Evolutionary conservation across 2,797 vertebrate genomes (phyloP).

Genomic region (Taeniopygia guttata): DNA sequence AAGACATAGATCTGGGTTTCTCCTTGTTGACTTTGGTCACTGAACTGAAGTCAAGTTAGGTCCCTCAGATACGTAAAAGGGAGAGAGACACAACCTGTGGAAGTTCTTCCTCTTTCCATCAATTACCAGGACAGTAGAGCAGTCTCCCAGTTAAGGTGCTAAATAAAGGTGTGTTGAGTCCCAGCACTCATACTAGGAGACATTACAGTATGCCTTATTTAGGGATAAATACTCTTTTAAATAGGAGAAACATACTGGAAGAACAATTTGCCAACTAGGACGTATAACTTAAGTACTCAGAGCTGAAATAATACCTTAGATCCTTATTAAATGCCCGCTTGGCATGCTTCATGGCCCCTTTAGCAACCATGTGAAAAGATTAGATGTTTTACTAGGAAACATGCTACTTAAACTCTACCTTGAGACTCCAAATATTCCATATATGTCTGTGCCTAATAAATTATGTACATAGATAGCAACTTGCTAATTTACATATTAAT

Average conservation of each 20-base stretch:
- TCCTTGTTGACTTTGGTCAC: background rate
- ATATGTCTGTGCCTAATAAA: background rate
- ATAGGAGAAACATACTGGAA: background rate
- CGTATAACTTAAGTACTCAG: background rate
- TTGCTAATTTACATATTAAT: background rate
- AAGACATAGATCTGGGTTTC: background rate
- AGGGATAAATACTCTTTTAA: background rate
- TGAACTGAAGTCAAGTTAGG: background rate
- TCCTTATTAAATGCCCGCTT: slow-evolving; percentile 13
- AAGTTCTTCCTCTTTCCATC: background rate
- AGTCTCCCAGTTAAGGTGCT: background rate
- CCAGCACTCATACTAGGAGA: background rate
- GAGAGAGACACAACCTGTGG: background rate
- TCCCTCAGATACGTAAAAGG: background rate
- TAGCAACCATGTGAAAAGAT: background rate
- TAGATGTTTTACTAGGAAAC: background rate
- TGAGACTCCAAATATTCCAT: background rate
- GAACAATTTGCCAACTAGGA: slow-evolving; percentile 7
- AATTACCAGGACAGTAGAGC: background rate
- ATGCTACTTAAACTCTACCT: background rate
- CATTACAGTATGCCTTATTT: background rate
- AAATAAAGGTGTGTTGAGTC: background rate
- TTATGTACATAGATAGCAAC: background rate
- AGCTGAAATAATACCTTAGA: background rate
- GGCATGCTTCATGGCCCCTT: background rate